These are phyloP conservation scores for Odontomachus brunneus DNA, from an alignment of 1,140 invertebrate species.

Conservation along the genomic window DNA sequence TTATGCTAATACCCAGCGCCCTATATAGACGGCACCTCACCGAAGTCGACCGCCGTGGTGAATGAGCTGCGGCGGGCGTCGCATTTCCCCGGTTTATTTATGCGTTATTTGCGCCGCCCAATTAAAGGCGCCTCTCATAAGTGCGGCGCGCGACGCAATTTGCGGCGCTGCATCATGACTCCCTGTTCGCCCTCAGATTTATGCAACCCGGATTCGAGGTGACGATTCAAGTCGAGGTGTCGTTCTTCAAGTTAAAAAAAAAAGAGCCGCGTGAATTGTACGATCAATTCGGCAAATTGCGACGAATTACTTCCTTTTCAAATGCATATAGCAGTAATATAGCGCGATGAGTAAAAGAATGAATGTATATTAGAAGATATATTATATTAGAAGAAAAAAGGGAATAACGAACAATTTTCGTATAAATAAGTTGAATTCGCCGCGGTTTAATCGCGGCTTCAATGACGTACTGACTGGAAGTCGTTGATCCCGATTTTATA, in stretches of 20 bases:
- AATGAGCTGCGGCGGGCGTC: constrained; percentile 44
- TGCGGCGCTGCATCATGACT: neutral
- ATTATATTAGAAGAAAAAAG: too few species aligned
- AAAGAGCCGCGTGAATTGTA: too few species aligned
- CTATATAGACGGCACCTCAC: constrained; percentile 34
- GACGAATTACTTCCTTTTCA: too few species aligned
- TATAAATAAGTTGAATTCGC: too few species aligned
- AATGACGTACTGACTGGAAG: constrained; percentile 35
- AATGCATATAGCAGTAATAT: too few species aligned
- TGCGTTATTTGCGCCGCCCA: constrained; percentile 48
- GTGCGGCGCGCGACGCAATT: constrained; percentile 25
- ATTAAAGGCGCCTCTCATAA: constrained; percentile 33
- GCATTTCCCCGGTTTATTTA: constrained; percentile 55
- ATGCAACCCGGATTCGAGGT: neutral
- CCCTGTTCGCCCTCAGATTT: neutral
- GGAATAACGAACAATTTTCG: too few species aligned
- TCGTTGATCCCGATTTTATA: constrained; percentile 53
- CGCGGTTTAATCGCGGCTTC: neutral
- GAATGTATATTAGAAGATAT: too few species aligned
- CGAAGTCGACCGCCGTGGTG: constrained; percentile 35
- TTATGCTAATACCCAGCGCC: constrained; percentile 78
- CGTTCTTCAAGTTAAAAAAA: too few species aligned
- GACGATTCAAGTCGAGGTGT: too few species aligned
- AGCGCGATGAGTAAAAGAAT: too few species aligned
- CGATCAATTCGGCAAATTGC: too few species aligned